Conservation (phyloP, 2,888 invertebrate species). For the Nemoura dubitans region DNA sequence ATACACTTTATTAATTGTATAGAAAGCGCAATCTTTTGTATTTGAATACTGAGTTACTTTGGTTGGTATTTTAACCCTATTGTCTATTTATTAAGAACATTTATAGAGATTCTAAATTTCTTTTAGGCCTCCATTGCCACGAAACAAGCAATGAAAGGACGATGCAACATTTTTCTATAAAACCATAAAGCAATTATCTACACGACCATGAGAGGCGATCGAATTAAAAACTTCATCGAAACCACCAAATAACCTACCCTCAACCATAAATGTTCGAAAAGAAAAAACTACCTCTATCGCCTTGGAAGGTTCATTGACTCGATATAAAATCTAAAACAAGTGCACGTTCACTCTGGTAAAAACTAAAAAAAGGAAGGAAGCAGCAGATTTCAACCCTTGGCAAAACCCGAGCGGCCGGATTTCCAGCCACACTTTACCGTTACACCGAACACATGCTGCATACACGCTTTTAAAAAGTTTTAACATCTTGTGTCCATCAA, state of each 20-base stretch:
- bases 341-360: not conserved
- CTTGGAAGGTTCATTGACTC: not conserved
- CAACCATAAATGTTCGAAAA: not conserved
- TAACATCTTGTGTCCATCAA: not conserved
- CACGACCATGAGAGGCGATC: not conserved
- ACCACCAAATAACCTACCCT: not conserved
- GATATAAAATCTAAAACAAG: slow-evolving; percentile 23
- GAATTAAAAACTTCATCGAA: not conserved
- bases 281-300: not conserved
- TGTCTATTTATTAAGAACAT: no score
- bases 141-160: not conserved
- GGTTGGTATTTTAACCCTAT: no score
- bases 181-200: not conserved
- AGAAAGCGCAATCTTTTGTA: no score
- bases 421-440: not conserved
- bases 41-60: no score
- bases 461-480: not conserved
- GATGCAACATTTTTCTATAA: not conserved
- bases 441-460: not conserved
- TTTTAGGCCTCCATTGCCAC: not conserved
- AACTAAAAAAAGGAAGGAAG: slow-evolving; percentile 18
- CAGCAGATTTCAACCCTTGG: not conserved
- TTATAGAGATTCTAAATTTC: no score
- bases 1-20: no score
- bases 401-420: not conserved